Evolutionary conservation across 2,113 vertebrate genomes (phyloP).

Genomic region (Pseudois nayaur): DNA sequence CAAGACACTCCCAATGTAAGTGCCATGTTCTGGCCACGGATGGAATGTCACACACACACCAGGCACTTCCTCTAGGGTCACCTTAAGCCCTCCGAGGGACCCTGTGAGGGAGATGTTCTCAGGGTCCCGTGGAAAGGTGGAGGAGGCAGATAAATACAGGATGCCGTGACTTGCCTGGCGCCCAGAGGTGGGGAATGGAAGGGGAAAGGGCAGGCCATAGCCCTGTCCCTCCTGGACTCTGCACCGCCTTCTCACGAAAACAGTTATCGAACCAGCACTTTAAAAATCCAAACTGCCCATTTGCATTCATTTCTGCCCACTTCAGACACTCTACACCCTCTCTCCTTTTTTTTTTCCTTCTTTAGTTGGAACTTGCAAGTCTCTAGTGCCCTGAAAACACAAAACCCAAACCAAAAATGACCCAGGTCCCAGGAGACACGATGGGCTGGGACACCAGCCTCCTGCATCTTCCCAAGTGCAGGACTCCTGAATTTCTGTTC

Average conservation of each 20-base stretch:
- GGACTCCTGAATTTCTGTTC: conserved; percentile 61
- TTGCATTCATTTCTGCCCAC: neutral
- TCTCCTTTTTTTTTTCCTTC: neutral
- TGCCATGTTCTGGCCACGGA: neutral
- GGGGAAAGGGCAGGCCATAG: neutral
- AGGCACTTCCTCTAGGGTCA: neutral
- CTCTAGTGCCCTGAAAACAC: neutral
- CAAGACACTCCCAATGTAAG: no score
- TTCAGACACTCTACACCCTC: neutral
- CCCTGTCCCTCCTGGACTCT: neutral
- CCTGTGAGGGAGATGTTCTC: fast-evolving
- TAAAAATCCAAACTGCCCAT: neutral
- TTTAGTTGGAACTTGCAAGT: conserved; percentile 37
- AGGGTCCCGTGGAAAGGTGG: neutral
- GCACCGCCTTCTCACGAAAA: neutral
- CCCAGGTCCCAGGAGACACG: neutral
- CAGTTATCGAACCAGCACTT: neutral
- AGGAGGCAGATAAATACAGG: neutral
- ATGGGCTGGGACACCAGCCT: neutral
- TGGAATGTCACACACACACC: neutral
- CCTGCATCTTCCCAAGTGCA: neutral
- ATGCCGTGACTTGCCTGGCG: fast-evolving
- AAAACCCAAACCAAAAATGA: neutral
- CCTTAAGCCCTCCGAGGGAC: neutral
- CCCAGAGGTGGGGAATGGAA: neutral